Evolutionary conservation across 2,888 invertebrate species (phyloP).

Genomic region (Drosophila greeni): DNA sequence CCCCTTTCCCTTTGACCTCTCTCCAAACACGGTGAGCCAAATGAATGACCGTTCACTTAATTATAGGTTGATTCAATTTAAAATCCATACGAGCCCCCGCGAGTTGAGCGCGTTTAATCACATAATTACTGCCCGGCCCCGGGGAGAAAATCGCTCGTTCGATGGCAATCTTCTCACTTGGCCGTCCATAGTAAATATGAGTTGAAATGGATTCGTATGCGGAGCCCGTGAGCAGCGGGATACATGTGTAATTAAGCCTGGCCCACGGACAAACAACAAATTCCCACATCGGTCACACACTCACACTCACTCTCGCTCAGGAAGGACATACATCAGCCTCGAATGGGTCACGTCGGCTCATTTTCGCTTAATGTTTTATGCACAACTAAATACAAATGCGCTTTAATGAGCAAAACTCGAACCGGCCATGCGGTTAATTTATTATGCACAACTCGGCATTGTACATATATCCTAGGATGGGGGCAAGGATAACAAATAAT

Average conservation of each 20-base stretch:
- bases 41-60: conserved; percentile 22
- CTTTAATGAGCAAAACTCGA: conserved; percentile 65
- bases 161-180: conserved; percentile 18
- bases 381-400: conserved; percentile 73
- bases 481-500: conserved; percentile 58
- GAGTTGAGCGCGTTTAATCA: conserved; percentile 38
- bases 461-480: conserved; percentile 20
- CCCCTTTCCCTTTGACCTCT: not conserved
- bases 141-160: conserved; percentile 1
- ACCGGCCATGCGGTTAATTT: conserved; percentile 67
- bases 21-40: not conserved
- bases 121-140: conserved; percentile 34
- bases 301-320: not conserved
- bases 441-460: conserved; percentile 66
- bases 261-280: conserved; percentile 15
- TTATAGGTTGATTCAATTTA: conserved; percentile 37
- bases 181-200: conserved; percentile 33
- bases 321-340: conserved; percentile 27
- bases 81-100: conserved; percentile 28
- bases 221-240: conserved; percentile 3
- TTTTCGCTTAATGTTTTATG: conserved; percentile 71
- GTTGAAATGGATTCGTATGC: conserved; percentile 26
- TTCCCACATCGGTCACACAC: not conserved
- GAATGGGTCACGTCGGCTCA: conserved; percentile 65
- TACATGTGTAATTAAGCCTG: conserved; percentile 26